Evolutionary conservation across 2,888 invertebrate species (phyloP), one percentile per base, ranked within the genome.

Genomic region (Pseudoips prasinana): DNA sequence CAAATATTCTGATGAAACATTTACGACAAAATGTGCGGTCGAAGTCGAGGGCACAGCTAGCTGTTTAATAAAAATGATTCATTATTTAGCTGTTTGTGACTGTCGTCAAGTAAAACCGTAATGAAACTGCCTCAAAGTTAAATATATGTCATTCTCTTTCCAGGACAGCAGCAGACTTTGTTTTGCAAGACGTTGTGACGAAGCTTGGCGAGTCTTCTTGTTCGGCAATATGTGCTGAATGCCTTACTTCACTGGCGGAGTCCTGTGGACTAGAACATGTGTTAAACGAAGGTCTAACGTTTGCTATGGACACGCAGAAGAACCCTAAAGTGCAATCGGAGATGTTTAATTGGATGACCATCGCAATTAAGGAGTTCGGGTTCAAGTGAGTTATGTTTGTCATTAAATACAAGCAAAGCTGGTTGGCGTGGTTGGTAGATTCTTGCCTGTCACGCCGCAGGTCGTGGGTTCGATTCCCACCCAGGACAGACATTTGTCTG

Each of bases 321-420:
- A 97, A 95, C 66, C 97, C 97, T 0, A 97, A 97, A 79, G 95
- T 96, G 22, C 96, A 96, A 65, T 92, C 95, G 0, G 97, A 97
- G 75, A 90, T 95, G 34, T 89, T 97, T 32, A 90, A 91, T 36
- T 98, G 97, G 97, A 89, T 96, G 42, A 85, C 92, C 1, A 91
- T 80, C 22, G 94, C 96, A 0, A 90, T 98, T 3, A 92, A 92
- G 62, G 97, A 97, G 68, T 98, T 97, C 88, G 97, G 98, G 1
- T 93, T 96, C 63, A 89, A 90, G 94, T 95, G 74, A 92, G 92
- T 90, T 2, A 20, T 5, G 2, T 20, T 14, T 14, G 5, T 14
- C 5, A 14, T 19, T n/a, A n/a, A 14, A 3, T 26, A 1, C 8
- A 24, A 1, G n/a, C n/a, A n/a, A n/a, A n/a, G n/a, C n/a, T n/a